These are phyloP conservation scores for Orthosia cruda DNA, from an alignment of 2,888 invertebrate genomes.

Conservation along the genomic window DNA sequence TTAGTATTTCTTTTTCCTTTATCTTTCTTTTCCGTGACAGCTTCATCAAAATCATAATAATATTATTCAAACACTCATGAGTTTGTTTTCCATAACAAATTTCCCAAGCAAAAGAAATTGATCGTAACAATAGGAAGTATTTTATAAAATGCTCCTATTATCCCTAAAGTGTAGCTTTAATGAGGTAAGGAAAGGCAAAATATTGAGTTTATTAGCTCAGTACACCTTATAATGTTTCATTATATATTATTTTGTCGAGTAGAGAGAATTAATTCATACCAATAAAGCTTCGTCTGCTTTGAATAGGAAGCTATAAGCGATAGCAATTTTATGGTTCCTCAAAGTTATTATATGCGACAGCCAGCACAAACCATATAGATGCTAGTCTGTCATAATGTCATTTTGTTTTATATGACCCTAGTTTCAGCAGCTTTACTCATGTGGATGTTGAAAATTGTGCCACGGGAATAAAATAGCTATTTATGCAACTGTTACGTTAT, in stretches of 20 bases:
- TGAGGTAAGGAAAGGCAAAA: slow-evolving; percentile 5
- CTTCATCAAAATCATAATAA: background rate
- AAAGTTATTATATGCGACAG: background rate
- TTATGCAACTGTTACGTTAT: no score
- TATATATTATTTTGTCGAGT: slow-evolving; percentile 1
- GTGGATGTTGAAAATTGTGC: no score
- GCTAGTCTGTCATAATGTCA: no score
- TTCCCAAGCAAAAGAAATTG: background rate
- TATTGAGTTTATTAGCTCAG: slow-evolving; percentile 42
- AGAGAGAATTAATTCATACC: background rate
- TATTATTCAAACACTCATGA: background rate
- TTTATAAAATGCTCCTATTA: slow-evolving; percentile 30
- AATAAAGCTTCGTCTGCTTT: background rate
- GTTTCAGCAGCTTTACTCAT: no score
- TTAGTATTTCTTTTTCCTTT: background rate
- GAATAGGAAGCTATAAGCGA: background rate
- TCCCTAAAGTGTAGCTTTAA: slow-evolving; percentile 20
- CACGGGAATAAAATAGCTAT: no score
- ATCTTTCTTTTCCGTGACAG: background rate
- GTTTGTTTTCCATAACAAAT: background rate
- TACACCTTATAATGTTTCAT: slow-evolving; percentile 18
- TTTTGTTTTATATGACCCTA: no score
- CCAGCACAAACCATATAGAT: no score
- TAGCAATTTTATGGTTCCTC: background rate
- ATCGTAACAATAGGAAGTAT: slow-evolving; percentile 2